These are phyloP conservation scores for Zelostemma sp. DNA, from an alignment of 1,140 invertebrate genomes.

Conservation along the genomic window DNA sequence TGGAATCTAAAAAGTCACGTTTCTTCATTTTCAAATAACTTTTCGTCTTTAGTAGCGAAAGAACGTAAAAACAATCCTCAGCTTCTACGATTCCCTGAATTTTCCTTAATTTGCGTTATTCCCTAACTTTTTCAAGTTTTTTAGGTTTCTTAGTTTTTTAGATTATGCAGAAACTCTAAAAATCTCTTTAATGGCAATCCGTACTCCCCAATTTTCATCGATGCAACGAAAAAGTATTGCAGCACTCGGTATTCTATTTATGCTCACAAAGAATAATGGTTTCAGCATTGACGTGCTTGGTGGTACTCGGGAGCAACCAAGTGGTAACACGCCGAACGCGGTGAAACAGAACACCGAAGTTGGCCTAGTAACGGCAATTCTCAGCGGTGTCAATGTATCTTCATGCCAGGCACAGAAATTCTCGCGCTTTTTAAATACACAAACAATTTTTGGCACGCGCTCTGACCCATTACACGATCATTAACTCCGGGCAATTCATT, in stretches of 20 bases:
- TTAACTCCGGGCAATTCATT: no score
- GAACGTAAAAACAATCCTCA: no score
- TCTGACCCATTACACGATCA: not conserved
- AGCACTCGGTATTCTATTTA: slow-evolving; percentile 33
- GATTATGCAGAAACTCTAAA: no score
- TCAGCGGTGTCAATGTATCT: slow-evolving; percentile 47
- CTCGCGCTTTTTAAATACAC: slow-evolving; percentile 23
- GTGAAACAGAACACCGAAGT: slow-evolving; percentile 41
- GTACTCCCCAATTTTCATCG: no score
- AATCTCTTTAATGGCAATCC: no score
- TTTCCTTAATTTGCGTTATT: no score
- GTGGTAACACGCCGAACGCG: slow-evolving; percentile 32
- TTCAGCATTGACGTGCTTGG: slow-evolving; percentile 19
- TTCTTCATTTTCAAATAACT: no score
- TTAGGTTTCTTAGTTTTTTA: no score
- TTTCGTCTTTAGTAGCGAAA: no score
- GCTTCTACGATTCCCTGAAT: no score
- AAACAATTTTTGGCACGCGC: not conserved
- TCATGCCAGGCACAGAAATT: slow-evolving; percentile 25
- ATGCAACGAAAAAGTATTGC: slow-evolving; percentile 23
- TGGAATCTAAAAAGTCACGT: no score
- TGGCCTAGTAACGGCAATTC: slow-evolving; percentile 51
- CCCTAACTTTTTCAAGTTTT: no score
- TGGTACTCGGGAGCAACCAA: slow-evolving; percentile 32
- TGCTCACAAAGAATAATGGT: slow-evolving; percentile 27